Evolutionary conservation across 1,140 invertebrate genomes (phyloP), one percentile per base, ranked within the genome.

Genomic region (Drosophila cardini): DNA sequence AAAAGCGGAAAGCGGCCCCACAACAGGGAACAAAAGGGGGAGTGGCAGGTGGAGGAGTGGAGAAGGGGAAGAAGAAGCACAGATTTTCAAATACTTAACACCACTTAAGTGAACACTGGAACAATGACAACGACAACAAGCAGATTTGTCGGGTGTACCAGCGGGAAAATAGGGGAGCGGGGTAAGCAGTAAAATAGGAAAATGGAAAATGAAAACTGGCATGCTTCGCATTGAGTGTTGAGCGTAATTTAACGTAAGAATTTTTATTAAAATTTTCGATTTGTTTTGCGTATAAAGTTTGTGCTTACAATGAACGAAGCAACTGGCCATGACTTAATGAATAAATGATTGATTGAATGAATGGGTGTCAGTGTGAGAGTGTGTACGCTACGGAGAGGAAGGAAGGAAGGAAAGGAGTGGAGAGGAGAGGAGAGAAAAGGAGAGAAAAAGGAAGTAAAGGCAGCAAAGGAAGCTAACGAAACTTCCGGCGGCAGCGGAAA

Each of bases 81-180:
- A 76, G 82, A 87, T 87, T 87, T 87, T 87, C 83, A 83, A 87
- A 87, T 87, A 87, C 83, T 87, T 87, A 87, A 80, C 83, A 87
- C 79, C 83, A 87, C 72, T 87, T 87, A 89, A 34, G 76, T 72
- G 69, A 79, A 86, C 79, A 82, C 68, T 87, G 83, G 79, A 76
- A 86, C 83, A 79, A 83, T 73, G 83, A 82, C 79, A 78, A 72
- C 56, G 79, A 72, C 52, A 72, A 13, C 11, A 10, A 71, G 63
- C 15, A 16, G 52, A n/a, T 52, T 16, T 8, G 42, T 18, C 30
- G 40, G 13, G 40, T 21, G 38, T 38, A n/a, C 36, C 1, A 50
- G 62, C 16, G 13, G 16, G 11, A 32, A 9, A 18, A 7, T 36
- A 43, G 16, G 58, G 45, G 40, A n/a, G 13, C 9, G 30, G 13